Base-by-base conservation (phyloP, 2,888 invertebrate species). In the Seira ritae region DNA sequence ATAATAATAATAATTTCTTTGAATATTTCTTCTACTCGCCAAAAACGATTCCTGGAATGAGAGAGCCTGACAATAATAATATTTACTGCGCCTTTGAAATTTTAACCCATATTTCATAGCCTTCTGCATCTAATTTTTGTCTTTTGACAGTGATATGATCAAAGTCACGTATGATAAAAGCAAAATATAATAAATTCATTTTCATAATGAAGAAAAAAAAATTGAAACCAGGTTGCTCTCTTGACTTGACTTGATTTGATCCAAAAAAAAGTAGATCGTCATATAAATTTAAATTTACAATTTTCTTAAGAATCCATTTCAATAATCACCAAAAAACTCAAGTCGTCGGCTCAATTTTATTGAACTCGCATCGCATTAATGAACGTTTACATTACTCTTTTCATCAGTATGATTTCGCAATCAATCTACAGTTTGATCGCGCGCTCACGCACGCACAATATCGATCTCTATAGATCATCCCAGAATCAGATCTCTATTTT, bases 211-310 rank as follows among this genome's bases (percentile, higher is more conserved):
- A n/a, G n/a, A n/a, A n/a, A n/a, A n/a, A n/a, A n/a, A n/a, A 50
- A 70, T 23, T 31, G 73, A 66, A 74, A 65, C 66, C 65, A 66
- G 66, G 66, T 66, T 74, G 74, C 62, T 74, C n/a, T 42, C 42
- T 8, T 42, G 42, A 42, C n/a, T n/a, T n/a, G n/a, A n/a, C n/a
- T n/a, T n/a, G n/a, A n/a, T n/a, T n/a, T n/a, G n/a, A n/a, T n/a
- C n/a, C n/a, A n/a, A n/a, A n/a, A n/a, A n/a, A n/a, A n/a, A 42
- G 6, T 42, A 42, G 6, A 6, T 42, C 42, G 6, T 12, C 42
- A 42, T 42, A 6, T 42, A 19, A 74, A 66, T 74, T 74, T 74
- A 37, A 73, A 74, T 74, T 74, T 74, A 74, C 42, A 74, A 74
- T 74, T 31, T 31, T 72, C 15, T 15, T 66, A n/a, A n/a, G n/a